Evolutionary conservation across 2,797 vertebrate species (phyloP).

Genomic region (Anolis apletophallus): DNA sequence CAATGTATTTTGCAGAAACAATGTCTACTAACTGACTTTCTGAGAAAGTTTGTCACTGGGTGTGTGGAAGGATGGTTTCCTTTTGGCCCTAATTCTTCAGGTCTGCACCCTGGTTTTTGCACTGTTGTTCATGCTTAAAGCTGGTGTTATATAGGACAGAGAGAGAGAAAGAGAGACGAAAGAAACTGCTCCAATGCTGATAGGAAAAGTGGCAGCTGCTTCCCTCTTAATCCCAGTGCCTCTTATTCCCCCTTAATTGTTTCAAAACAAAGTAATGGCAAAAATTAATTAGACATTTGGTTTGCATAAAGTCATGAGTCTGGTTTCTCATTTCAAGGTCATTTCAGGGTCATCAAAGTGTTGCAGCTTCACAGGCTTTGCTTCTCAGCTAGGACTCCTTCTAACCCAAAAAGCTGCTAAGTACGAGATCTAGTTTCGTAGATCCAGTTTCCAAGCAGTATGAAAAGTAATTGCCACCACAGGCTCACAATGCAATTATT

Average conservation of each 20-base stretch:
- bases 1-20: background rate
- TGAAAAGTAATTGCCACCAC: background rate
- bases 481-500: background rate
- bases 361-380: slow-evolving; percentile 2
- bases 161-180: background rate
- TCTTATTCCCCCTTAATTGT: slow-evolving; percentile 31
- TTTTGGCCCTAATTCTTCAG: background rate
- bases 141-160: background rate
- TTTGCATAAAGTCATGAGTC: slow-evolving; percentile 46
- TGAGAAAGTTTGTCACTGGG: background rate
- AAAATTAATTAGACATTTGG: slow-evolving; percentile 49
- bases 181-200: background rate
- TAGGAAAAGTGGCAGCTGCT: background rate
- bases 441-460: background rate
- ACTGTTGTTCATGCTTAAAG: slow-evolving; percentile 1
- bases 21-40: background rate
- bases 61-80: background rate
- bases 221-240: slow-evolving; percentile 9
- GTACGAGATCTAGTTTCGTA: too few species aligned
- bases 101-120: background rate
- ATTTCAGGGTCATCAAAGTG: slow-evolving; percentile 1
- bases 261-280: slow-evolving; percentile 30
- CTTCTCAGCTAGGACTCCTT: background rate
- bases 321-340: slow-evolving; percentile 43
- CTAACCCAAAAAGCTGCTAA: background rate